Evolutionary conservation across 1,140 invertebrate genomes (phyloP).

Genomic region (Tyrophagus putrescentiae): DNA sequence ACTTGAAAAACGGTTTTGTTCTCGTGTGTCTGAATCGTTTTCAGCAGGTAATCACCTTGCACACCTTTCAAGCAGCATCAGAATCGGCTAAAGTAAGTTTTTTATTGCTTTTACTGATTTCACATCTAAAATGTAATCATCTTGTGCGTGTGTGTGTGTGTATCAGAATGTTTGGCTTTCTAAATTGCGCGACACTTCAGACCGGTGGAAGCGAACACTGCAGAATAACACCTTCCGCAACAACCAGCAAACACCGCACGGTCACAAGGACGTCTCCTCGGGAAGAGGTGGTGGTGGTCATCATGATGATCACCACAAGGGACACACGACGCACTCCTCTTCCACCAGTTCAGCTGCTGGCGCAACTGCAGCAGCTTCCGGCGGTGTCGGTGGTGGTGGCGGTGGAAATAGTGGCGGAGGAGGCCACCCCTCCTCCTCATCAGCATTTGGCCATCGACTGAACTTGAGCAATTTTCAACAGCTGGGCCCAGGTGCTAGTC

Average conservation of each 20-base stretch:
- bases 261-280: slow-evolving; percentile 9
- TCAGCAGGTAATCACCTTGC: slow-evolving; percentile 43
- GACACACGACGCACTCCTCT: no score
- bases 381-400: no score
- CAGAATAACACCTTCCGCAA: slow-evolving; percentile 32
- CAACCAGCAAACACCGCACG: slow-evolving; percentile 16
- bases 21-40: slow-evolving; percentile 45
- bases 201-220: slow-evolving; percentile 40
- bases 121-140: slow-evolving; percentile 7
- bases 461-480: neutral
- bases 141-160: slow-evolving; percentile 19
- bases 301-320: neutral
- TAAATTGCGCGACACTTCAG: slow-evolving; percentile 40
- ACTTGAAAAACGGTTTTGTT: slow-evolving; percentile 43
- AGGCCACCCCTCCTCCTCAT: neutral
- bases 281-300: no score
- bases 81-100: slow-evolving; percentile 40
- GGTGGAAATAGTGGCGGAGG: no score
- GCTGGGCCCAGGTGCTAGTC: neutral
- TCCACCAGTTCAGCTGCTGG: no score
- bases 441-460: neutral
- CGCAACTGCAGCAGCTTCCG: no score
- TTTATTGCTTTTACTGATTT: slow-evolving; percentile 6
- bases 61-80: slow-evolving; percentile 41
- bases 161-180: slow-evolving; percentile 38